Base-by-base conservation (phyloP, 2,888 invertebrate species). In the Teinopalpus imperialis region DNA sequence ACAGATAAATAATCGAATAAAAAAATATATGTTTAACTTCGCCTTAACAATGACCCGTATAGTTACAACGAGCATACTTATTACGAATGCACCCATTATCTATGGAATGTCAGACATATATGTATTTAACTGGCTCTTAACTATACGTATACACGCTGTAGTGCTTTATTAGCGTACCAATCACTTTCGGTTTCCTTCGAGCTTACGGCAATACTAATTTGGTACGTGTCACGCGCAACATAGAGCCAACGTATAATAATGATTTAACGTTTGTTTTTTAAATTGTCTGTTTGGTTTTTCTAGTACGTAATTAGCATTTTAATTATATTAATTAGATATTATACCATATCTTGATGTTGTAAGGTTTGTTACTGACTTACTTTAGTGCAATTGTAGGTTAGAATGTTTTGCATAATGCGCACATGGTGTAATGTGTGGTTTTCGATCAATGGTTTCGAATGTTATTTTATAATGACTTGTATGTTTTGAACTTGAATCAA, bases 81-180 rank as follows among this genome's bases (percentile, higher is more conserved):
- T 81, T 85, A 81, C 79, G 65, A 77, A 67, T 80, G 79, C 74
- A 73, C 69, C 81, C 61, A 83, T 85, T 83, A 83, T 59, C 52
- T 30, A 31, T 45, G 76, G 78, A 80, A 81, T 81, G 77, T 62
- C 59, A 65, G 66, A 67, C 76, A 79, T 70, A 70, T 70, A 64
- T 73, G 70, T 68, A 62, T 41, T 66, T 73, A 57, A 49, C 48
- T 51, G 43, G 36, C 32, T 30, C 30, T 42, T 53, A 53, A 53
- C 48, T 53, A 52, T 73, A 69, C 52, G 52, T 49, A 51, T 75
- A 70, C 60, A 76, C 75, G 74, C 59, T 70, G 71, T 55, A 51
- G 30, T 48, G 48, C 50, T 69, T 61, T 64, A 61, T 63, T 63
- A 59, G 50, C 46, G 50, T 52, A 42, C 63, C 61, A 63, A 57